phyloP scores from a whole-genome alignment of 2,888 invertebrate genomes.

The Cyclophora punctaria region DNA sequence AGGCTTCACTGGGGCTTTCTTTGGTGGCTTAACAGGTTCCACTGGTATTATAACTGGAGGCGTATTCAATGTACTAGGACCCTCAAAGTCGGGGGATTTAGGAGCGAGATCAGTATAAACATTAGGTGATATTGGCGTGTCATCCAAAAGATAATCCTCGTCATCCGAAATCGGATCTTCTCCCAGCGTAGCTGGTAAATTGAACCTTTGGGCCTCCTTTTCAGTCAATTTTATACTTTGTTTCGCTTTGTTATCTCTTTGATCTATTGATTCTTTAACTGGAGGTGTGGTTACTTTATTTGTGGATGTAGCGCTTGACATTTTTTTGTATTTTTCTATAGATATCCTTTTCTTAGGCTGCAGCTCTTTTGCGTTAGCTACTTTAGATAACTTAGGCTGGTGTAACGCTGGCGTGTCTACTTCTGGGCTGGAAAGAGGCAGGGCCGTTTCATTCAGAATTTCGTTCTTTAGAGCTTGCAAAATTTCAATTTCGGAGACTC shows the following conservation, averaged over 20 bases:
- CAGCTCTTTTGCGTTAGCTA: constrained; percentile 45
- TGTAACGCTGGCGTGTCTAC: constrained; percentile 49
- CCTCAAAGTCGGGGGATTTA: constrained; percentile 55
- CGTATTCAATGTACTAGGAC: constrained; percentile 25
- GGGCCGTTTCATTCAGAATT: constrained; percentile 49
- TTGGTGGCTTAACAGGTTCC: constrained; percentile 44
- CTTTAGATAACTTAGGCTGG: constrained; percentile 61
- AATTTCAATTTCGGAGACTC: constrained; percentile 63
- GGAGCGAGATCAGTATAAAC: constrained; percentile 49
- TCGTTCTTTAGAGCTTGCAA: constrained; percentile 66
- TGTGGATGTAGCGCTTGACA: constrained; percentile 23
- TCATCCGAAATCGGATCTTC: constrained; percentile 41
- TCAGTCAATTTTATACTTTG: constrained; percentile 63
- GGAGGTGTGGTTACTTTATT: too few species aligned
- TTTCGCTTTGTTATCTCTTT: constrained; percentile 42
- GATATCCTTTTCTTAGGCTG: constrained; percentile 61
- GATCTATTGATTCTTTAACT: not conserved
- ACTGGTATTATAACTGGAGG: constrained; percentile 58
- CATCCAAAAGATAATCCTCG: constrained; percentile 21
- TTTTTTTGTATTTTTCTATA: constrained; percentile 66
- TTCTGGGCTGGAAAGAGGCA: constrained; percentile 39
- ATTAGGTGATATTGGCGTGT: constrained; percentile 24
- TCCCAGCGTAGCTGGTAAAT: constrained; percentile 44
- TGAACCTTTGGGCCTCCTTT: constrained; percentile 67
- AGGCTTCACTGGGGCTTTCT: constrained; percentile 21